These are phyloP conservation scores for Geodia barretti DNA, from an alignment of 37 sponge, comb jelly and placozoan genomes.

Conservation along the genomic window DNA sequence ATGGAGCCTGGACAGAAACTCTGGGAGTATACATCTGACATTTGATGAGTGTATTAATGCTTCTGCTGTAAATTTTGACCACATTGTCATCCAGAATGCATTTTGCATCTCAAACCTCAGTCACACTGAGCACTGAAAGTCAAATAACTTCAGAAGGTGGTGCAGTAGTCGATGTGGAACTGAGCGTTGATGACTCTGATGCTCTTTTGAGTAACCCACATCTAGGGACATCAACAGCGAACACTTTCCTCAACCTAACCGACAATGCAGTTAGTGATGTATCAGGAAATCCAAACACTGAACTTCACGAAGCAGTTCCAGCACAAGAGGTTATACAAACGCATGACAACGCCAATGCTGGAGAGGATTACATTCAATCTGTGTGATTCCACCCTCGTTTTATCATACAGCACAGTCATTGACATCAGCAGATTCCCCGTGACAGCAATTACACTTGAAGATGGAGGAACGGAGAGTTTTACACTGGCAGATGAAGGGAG, in stretches of 20 bases:
- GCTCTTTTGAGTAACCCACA: conserved; percentile 23
- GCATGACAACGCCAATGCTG: conserved; percentile 44
- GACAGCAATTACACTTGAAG: conserved; percentile 56
- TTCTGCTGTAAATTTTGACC: conserved; percentile 32
- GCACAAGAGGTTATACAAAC: conserved; percentile 38
- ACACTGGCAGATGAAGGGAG: conserved; percentile 38
- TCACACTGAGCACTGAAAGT: conserved; percentile 26
- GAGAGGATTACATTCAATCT: conserved; percentile 50
- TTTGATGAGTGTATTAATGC: conserved; percentile 81
- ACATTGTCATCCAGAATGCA: conserved; percentile 52
- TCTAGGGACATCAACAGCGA: conserved; percentile 26
- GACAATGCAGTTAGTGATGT: conserved; percentile 57
- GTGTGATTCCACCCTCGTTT: conserved; percentile 41
- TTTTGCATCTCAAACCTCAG: conserved; percentile 28
- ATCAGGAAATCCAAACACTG: conserved; percentile 62
- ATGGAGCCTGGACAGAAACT: conserved; percentile 57
- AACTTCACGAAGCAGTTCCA: conserved; percentile 33
- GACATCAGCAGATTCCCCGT: conserved; percentile 44
- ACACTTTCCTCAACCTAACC: conserved; percentile 59
- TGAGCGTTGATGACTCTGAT: conserved; percentile 65
- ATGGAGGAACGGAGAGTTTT: conserved; percentile 27
- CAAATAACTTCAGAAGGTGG: not conserved
- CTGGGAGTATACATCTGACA: conserved; percentile 46
- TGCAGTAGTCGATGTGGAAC: conserved; percentile 19
- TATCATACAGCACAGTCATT: conserved; percentile 82